Evolutionary conservation across 2,113 vertebrate species (phyloP).

Genomic region (Canis aureus): DNA sequence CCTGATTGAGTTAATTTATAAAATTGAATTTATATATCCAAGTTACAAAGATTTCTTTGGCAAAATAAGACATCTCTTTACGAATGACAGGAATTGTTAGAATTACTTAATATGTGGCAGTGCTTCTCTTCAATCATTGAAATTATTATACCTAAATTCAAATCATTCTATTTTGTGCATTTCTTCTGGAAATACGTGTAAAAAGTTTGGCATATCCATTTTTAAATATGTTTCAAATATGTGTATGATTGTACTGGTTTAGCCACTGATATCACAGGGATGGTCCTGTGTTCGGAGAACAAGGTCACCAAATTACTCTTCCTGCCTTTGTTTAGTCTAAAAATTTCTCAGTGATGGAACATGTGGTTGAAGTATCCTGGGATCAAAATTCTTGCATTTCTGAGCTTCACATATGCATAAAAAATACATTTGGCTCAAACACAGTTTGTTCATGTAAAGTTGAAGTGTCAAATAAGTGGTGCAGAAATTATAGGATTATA

Average conservation of each 20-base stretch:
- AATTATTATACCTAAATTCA: background rate
- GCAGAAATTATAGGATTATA: conserved; percentile 82
- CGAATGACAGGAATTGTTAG: background rate
- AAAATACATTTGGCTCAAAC: conserved; percentile 73
- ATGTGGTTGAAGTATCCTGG: background rate
- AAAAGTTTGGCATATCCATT: background rate
- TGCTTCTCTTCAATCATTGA: conserved; percentile 18
- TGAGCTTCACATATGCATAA: conserved; percentile 73
- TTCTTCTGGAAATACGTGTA: background rate
- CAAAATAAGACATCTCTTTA: background rate
- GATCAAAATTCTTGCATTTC: conserved; percentile 68
- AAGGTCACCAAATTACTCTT: conserved; percentile 34
- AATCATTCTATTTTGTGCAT: background rate
- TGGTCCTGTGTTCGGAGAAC: background rate
- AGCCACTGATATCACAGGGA: background rate
- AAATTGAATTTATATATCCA: background rate
- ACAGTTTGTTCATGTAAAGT: conserved; percentile 74
- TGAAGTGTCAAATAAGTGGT: conserved; percentile 73
- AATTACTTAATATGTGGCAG: background rate
- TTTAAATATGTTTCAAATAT: background rate
- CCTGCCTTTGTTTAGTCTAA: background rate
- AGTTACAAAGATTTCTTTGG: conserved; percentile 43
- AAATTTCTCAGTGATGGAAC: conserved; percentile 1
- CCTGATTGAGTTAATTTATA: background rate
- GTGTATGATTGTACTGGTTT: background rate